These are phyloP conservation scores for Myrmecobius fasciatus DNA, from an alignment of 2,113 vertebrate genomes.

Conservation along the genomic window DNA sequence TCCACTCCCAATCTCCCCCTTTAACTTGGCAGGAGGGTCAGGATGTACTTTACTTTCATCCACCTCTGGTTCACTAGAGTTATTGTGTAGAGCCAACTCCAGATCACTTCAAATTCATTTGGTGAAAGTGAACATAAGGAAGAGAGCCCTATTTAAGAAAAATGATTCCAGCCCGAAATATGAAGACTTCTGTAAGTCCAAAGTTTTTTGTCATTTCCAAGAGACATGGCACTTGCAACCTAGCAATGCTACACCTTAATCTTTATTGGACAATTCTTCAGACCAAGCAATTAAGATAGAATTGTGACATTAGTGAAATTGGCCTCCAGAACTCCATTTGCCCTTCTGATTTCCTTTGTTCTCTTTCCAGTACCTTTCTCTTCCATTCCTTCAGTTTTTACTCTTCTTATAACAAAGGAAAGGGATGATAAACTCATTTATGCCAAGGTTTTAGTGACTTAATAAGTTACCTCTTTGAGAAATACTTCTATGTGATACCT, in stretches of 20 bases:
- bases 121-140: constrained; percentile 8
- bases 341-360: neutral
- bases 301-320: neutral
- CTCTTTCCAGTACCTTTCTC: neutral
- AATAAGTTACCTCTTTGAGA: neutral
- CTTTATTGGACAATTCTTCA: neutral
- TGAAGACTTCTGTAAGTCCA: neutral
- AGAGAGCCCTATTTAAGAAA: constrained; percentile 20
- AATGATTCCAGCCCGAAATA: constrained; percentile 8
- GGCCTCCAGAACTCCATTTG: neutral
- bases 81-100: constrained; percentile 20
- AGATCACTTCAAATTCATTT: constrained; percentile 29
- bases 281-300: neutral
- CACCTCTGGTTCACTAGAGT: constrained; percentile 55
- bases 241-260: neutral
- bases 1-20: neutral
- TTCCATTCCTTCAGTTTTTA: neutral
- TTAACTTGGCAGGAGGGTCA: constrained; percentile 56
- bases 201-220: neutral
- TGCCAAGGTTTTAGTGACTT: neutral
- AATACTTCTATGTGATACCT: neutral
- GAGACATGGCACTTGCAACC: neutral
- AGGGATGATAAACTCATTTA: constrained; percentile 10
- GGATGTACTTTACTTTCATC: constrained; percentile 66
- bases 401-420: constrained; percentile 6